phyloP scores from a whole-genome alignment of 2,113 vertebrate genomes.

The Tragelaphus scriptus region DNA sequence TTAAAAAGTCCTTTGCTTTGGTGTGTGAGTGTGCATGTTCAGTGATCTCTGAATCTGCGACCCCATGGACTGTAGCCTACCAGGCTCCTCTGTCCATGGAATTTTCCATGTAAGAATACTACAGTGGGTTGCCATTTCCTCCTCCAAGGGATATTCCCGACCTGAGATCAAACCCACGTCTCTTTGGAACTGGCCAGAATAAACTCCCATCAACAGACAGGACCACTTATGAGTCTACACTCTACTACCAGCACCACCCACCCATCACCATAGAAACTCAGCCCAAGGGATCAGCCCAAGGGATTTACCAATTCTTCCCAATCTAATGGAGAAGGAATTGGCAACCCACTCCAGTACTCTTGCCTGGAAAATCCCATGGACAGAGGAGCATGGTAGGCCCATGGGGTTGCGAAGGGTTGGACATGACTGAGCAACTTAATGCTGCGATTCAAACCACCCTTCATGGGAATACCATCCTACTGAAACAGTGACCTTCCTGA shows the following conservation, averaged over 20 bases:
- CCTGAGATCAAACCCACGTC: background rate
- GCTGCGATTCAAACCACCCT: background rate
- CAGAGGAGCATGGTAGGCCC: too few species aligned
- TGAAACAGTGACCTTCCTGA: background rate
- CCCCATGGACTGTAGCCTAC: background rate
- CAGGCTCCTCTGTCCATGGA: background rate
- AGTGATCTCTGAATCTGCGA: background rate
- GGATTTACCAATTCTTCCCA: background rate
- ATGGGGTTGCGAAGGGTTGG: too few species aligned
- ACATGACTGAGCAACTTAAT: background rate
- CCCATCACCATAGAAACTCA: background rate
- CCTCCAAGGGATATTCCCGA: background rate
- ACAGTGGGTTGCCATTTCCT: background rate
- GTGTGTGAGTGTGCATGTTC: background rate
- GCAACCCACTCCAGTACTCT: too few species aligned
- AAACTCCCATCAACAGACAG: background rate
- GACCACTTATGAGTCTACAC: background rate
- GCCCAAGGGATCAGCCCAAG: accelerated
- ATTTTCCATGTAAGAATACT: background rate
- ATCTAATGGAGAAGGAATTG: background rate
- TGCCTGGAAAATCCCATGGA: too few species aligned
- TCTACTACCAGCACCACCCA: background rate
- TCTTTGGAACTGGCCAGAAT: background rate
- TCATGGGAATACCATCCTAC: background rate
- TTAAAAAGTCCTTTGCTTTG: background rate